phyloP scores from a whole-genome alignment of 2,113 vertebrate species.

The Vireo altiloquus region DNA sequence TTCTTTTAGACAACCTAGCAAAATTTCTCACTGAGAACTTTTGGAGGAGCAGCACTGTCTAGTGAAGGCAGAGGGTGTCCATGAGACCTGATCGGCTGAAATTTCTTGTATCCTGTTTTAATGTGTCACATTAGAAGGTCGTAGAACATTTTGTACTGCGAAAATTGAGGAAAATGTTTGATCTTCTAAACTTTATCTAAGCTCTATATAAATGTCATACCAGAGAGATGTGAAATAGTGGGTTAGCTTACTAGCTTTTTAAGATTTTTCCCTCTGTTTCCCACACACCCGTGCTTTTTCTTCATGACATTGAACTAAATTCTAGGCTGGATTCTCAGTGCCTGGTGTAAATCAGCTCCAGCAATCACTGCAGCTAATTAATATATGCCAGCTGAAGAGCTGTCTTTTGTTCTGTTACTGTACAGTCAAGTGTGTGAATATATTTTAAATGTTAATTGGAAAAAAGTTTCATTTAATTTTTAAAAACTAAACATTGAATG shows the following conservation, averaged over 20 bases:
- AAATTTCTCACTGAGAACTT: conserved; percentile 28
- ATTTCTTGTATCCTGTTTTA: conserved; percentile 6
- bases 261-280: not conserved
- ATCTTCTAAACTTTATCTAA: conserved; percentile 7
- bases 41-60: not conserved
- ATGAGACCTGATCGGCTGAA: not conserved
- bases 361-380: not conserved
- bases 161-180: not conserved
- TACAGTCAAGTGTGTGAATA: conserved; percentile 10
- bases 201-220: not conserved
- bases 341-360: conserved; percentile 9
- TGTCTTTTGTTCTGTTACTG: conserved; percentile 17
- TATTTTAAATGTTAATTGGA: not conserved
- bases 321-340: conserved; percentile 18
- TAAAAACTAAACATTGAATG: not conserved
- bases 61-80: not conserved
- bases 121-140: conserved; percentile 30
- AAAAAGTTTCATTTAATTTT: conserved; percentile 21
- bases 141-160: not conserved
- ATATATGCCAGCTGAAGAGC: conserved; percentile 19
- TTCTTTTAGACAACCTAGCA: not conserved
- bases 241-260: not conserved
- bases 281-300: not conserved
- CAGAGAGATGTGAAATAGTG: not conserved
- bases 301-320: not conserved